These are phyloP conservation scores for Thalassophryne amazonica DNA, from an alignment of 2,797 vertebrate genomes.

Conservation along the genomic window DNA sequence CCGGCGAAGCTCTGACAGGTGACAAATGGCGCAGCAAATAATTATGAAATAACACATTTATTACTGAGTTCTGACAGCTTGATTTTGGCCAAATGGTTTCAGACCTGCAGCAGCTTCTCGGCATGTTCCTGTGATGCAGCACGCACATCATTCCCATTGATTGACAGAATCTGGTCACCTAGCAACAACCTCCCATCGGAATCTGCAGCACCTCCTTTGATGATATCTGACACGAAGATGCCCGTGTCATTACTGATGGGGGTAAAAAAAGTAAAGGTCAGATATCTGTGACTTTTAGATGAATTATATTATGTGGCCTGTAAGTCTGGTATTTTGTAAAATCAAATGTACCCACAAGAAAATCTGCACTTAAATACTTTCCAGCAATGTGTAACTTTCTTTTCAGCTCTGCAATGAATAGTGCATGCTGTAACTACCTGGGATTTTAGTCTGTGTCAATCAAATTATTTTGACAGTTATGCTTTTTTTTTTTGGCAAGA, in stretches of 20 bases:
- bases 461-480: not conserved
- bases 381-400: too few species aligned
- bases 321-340: slow-evolving; percentile 22
- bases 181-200: slow-evolving; percentile 87
- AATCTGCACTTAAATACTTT: slow-evolving; percentile 3
- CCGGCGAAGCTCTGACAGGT: slow-evolving; percentile 82
- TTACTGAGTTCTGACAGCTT: not conserved
- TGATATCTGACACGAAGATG: slow-evolving; percentile 93
- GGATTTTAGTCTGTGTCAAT: slow-evolving; percentile 14
- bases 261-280: too few species aligned
- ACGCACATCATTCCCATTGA: slow-evolving; percentile 90
- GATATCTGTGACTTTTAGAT: slow-evolving; percentile 9
- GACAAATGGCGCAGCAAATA: not conserved
- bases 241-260: slow-evolving; percentile 89
- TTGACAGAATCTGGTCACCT: slow-evolving; percentile 92
- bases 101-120: slow-evolving; percentile 86
- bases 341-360: slow-evolving; percentile 2
- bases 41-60: not conserved
- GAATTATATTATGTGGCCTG: slow-evolving; percentile 24
- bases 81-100: not conserved
- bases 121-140: slow-evolving; percentile 87
- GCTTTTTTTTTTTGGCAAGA: not conserved
- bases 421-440: not conserved
- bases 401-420: slow-evolving; percentile 11
- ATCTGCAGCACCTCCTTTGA: slow-evolving; percentile 87